Evolutionary conservation across 2,113 vertebrate genomes (phyloP), one percentile per base, ranked within the genome.

Genomic region (Actenoides lindsayi): DNA sequence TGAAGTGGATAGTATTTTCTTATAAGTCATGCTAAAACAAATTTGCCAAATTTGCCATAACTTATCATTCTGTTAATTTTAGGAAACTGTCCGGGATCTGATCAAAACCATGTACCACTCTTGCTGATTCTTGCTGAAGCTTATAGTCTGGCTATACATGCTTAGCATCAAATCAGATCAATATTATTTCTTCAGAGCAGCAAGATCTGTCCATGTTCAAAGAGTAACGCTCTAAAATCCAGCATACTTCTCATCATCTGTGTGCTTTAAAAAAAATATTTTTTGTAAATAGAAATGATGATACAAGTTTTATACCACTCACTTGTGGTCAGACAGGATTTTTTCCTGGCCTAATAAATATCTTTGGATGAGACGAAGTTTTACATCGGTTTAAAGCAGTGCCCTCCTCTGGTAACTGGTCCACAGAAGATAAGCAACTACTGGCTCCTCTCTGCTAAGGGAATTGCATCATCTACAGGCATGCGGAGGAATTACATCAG

Each of bases 401-500:
- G 20, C 27, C 35, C 2, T 5, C 30, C 17, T 64, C 21, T 30
- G 21, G 31, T 50, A 76, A 62, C 33, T 48, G 48, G 15, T 69
- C n/a, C 60, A 10, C 30, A 18, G 71, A 46, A 56, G 12, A 77
- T 6, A 21, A 83, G 35, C 6, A 23, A 2, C 12, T 25, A 2
- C 16, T 44, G 33, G 30, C 57, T 93, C 7, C 42, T 65, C 14
- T 92, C 67, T 89, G 51, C 48, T 82, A 13, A 76, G 74, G n/a
- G 50, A 95, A 62, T 41, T 71, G 8, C 84, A 93, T 87, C 91
- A 87, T 94, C 94, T 96, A 53, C 56, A 82, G 90, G 91, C 64
- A 2, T 13, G 17, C 0, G 1, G 19, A 46, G 81, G 77, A 89
- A 94, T 33, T 9, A 4, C 90, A 75, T 17, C 23, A 37, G 1